Evolutionary conservation across 2,888 invertebrate species (phyloP), one percentile per base, ranked within the genome.

Genomic region (Cheilosia grossa): DNA sequence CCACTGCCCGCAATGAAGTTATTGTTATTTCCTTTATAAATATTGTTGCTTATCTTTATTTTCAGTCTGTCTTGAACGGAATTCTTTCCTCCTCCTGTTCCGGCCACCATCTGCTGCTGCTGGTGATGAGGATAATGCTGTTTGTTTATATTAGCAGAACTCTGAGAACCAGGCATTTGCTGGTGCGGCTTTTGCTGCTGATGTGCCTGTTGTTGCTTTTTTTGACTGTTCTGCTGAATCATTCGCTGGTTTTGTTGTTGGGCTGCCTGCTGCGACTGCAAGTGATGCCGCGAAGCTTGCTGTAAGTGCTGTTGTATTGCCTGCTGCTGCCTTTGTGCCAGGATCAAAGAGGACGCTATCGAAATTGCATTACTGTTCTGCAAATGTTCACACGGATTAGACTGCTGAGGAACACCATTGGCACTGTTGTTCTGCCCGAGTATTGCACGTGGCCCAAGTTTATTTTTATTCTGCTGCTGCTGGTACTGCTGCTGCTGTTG

Each of bases 351-450:
- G 4, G 88, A 88, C 7, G 88, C 88, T 53, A 87, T 73, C 24
- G 86, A 87, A 47, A 87, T 80, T 15, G 87, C 87, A 64, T 83
- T 74, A 61, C 87, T 88, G 47, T 88, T 86, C 53, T 82, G 87
- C 59, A 87, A 44, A 51, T 87, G 80, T n/a, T 72, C 77, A 54
- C 30, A 47, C 10, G 74, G 33, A 61, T 67, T 70, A 2, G 56
- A 5, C 37, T 69, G 81, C 19, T 63, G 56, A 15, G 33, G 10
- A 19, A 13, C 56, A 21, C 56, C 72, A 51, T 75, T 79, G 15
- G 47, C 58, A 51, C 77, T 80, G 30, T 82, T 93, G 92, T 64
- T 90, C 89, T 88, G 89, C 88, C 61, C 90, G 21, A 88, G 82
- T 80, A 88, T 88, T 33, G 88, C 87, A 30, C 88, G 88, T 54